These are phyloP conservation scores for Volucella bombylans DNA, from an alignment of 2,888 invertebrate species.

Conservation along the genomic window DNA sequence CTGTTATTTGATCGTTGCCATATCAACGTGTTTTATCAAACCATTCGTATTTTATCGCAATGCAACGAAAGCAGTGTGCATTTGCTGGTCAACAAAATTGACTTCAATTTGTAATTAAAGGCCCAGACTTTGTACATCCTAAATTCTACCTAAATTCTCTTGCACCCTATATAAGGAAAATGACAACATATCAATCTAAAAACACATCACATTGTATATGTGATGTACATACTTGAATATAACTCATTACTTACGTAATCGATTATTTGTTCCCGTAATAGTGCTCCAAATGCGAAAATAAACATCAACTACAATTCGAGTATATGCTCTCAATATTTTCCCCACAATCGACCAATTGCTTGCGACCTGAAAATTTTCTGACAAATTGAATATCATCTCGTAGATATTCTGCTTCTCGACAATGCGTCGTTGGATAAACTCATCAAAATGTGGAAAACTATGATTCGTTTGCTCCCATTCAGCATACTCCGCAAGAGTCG, in stretches of 20 bases:
- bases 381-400: slow-evolving; percentile 77
- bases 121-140: too few species aligned
- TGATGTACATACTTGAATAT: too few species aligned
- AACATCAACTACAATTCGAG: slow-evolving; percentile 77
- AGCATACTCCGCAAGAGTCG: slow-evolving; percentile 77
- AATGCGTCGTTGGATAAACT: slow-evolving; percentile 76
- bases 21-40: too few species aligned
- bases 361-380: slow-evolving; percentile 74
- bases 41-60: too few species aligned
- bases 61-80: too few species aligned
- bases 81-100: not conserved
- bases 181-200: too few species aligned
- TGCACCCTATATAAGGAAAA: too few species aligned
- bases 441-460: slow-evolving; percentile 76
- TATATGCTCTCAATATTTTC: slow-evolving; percentile 76
- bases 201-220: too few species aligned
- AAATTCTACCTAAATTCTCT: too few species aligned
- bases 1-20: too few species aligned
- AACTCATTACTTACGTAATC: slow-evolving; percentile 31
- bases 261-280: not conserved
- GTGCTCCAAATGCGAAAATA: slow-evolving; percentile 75
- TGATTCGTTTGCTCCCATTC: slow-evolving; percentile 74
- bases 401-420: slow-evolving; percentile 77
- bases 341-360: slow-evolving; percentile 77
- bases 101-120: too few species aligned